Conservation (phyloP, 2,888 invertebrate species). For the Norana najaformis region DNA sequence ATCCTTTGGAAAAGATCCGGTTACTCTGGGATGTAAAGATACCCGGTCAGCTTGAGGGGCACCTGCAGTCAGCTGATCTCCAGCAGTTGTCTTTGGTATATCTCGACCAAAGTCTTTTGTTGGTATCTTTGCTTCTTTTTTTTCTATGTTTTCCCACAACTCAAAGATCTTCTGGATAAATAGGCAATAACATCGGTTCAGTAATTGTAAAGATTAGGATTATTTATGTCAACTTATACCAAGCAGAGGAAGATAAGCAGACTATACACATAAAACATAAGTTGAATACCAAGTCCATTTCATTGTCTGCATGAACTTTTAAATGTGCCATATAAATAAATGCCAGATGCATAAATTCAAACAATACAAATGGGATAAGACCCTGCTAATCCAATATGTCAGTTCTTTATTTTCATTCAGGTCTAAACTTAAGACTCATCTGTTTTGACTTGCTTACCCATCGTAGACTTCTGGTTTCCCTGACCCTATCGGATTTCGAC, state of each 20-base stretch:
- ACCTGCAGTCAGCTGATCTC: not conserved
- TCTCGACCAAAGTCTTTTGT: not conserved
- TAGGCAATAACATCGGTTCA: not conserved
- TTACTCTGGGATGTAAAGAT: not conserved
- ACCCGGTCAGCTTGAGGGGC: not conserved
- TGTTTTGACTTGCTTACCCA: not conserved
- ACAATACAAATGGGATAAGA: not conserved
- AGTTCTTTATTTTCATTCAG: not conserved
- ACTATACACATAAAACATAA: not conserved
- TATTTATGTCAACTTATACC: too few species aligned
- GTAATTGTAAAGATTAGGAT: not conserved
- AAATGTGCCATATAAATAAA: not conserved
- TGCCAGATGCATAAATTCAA: not conserved
- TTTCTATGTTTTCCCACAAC: not conserved
- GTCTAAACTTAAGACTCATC: not conserved
- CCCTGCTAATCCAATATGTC: not conserved
- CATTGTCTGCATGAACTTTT: not conserved
- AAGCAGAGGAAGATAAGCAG: not conserved
- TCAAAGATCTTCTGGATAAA: conserved; percentile 1
- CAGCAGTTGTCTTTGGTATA: not conserved
- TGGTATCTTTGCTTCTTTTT: not conserved
- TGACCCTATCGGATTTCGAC: not conserved
- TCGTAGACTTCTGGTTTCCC: not conserved
- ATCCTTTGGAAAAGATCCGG: not conserved
- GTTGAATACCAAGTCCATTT: too few species aligned